These are phyloP conservation scores for Brachypodius melanocephalos DNA, from an alignment of 2,113 vertebrate species.

Conservation along the genomic window DNA sequence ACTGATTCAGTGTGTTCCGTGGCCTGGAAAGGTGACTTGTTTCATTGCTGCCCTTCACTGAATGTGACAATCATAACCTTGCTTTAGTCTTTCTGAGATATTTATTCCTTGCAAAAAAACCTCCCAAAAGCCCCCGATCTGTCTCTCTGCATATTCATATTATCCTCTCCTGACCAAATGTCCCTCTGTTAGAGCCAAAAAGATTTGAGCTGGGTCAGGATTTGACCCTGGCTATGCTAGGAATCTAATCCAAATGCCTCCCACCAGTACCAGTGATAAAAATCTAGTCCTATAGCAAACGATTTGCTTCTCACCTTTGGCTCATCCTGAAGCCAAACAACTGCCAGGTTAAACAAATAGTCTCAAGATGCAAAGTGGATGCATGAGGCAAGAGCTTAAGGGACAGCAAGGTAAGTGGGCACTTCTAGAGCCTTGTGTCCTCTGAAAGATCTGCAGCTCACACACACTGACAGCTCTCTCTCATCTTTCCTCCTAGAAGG, in stretches of 20 bases:
- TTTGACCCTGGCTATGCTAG: conserved; percentile 6
- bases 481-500: background rate
- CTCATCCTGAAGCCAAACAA: conserved; percentile 62
- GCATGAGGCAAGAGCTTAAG: conserved; percentile 28
- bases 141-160: background rate
- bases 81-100: background rate
- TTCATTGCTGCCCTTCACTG: background rate
- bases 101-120: background rate
- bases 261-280: background rate
- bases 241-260: conserved; percentile 44
- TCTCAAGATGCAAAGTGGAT: conserved; percentile 45
- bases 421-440: background rate
- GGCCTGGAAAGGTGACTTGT: conserved; percentile 8
- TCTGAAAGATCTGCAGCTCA: background rate
- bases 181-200: background rate
- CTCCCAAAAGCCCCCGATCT: background rate
- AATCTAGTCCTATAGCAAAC: conserved; percentile 26
- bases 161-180: background rate
- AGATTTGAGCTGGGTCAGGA: conserved; percentile 21
- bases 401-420: background rate
- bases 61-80: background rate
- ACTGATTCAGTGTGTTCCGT: conserved; percentile 44
- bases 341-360: conserved; percentile 69
- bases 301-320: conserved; percentile 69
- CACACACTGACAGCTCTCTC: background rate